Base-by-base conservation (phyloP, 2,888 invertebrate species). In the Drosophila dives region DNA sequence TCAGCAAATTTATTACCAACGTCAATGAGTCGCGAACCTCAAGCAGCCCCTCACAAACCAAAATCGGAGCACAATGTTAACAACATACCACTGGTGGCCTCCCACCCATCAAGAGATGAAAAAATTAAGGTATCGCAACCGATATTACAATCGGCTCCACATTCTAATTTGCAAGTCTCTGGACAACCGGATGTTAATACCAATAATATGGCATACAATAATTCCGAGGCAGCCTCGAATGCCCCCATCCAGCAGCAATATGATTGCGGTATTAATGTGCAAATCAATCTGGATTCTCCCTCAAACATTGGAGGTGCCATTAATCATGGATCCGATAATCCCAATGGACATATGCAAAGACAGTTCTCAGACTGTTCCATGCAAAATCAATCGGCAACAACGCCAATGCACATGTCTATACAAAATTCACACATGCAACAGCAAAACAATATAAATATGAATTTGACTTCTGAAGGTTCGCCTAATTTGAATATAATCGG, bases 261-360 rank as follows among this genome's bases (percentile, higher is more conserved):
- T 87, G 96, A 96, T 64, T 97, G 97, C 85, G 97, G 98, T 82
- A 93, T 98, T 71, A 98, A 97, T 91, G 97, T 97, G 66, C 97
- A 97, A 90, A 92, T 98, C 67, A 97, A 97, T 0, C 93, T 98
- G 75, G 98, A 98, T 91, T 98, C 98, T 0, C 98, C 98, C 0
- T 96, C 97, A 0, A 97, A 97, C 48, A 97, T 98, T 80, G 96
- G 97, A 1, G 97, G 96, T 54, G 97, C 98, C 92, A 95, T 98
- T 93, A 96, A 96, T 11, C 97, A 97, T 81, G 95, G 95, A 89
- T 94, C 95, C 0, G 95, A 96, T 80, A 93, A 94, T 40, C 93
- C 93, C n/a, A 95, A 95, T 55, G 94, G 94, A 0, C 91, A 95
- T 23, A 94, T 94, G 80, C 90, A 94, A 93, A 89, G 92, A 29